Evolutionary conservation across 2,888 invertebrate genomes (phyloP), one percentile per base, ranked within the genome.

Genomic region (Cyaniris semiargus): DNA sequence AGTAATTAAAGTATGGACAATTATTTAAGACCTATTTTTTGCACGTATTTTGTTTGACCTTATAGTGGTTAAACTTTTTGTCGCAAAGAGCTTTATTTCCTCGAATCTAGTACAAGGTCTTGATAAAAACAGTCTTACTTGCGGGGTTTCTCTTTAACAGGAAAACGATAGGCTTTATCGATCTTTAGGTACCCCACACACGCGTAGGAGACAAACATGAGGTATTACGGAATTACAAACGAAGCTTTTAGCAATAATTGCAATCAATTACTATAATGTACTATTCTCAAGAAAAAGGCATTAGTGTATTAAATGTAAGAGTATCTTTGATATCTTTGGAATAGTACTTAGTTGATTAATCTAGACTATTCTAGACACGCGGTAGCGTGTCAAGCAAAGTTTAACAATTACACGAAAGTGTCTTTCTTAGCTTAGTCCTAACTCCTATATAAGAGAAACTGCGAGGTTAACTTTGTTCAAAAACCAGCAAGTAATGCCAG

Each of bases 21-120:
- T 27, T 27, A 27, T n/a, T n/a, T n/a, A n/a, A n/a, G n/a, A n/a
- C 27, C 3, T 27, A 27, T 31, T 58, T 21, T 48, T 38, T 38
- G 7, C 8, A 13, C 44, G 56, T n/a, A n/a, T n/a, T 58, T 58
- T 10, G 10, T 58, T 58, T 10, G 10, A 58, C 13, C 23, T 60
- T 21, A 60, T 23, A 23, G 1, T 60, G 60, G 23, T 60, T 23
- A 23, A 21, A 60, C 1, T 23, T 10, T 60, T 31, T 5, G 27
- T 3, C 27, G 4, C 15, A 27, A 27, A 23, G 10, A 27, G 18
- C 5, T 66, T 21, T 27, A 66, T 27, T 66, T 23, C 10, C 15
- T 27, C 31, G 66, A 15, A 66, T 66, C 66, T 66, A 66, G 66
- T 18, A 66, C 66, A 66, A 66, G 27, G 27, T 27, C 27, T 66